Conservation (phyloP, 2,113 vertebrate species). For the Tetrax tetrax region DNA sequence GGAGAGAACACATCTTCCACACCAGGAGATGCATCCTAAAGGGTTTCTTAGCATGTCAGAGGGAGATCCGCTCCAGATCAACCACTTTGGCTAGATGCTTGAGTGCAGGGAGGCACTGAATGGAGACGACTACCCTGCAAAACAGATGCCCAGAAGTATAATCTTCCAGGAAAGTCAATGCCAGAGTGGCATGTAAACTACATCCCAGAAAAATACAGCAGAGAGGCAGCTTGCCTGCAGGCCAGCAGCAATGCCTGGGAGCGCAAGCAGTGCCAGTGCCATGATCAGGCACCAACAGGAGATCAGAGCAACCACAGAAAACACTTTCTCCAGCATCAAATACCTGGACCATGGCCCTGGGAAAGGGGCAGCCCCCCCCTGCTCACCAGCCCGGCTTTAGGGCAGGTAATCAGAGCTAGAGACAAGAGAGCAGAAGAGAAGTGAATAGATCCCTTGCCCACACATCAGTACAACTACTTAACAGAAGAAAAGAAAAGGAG, state of each 20-base stretch:
- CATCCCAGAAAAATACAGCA: background rate
- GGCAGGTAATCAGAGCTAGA: background rate
- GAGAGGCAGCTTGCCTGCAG: background rate
- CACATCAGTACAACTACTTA: background rate
- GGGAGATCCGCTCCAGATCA: background rate
- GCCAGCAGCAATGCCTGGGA: background rate
- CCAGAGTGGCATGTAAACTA: background rate
- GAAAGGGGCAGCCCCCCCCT: background rate
- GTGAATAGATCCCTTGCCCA: background rate
- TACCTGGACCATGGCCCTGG: accelerated
- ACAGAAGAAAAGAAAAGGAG: background rate
- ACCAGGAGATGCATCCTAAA: background rate
- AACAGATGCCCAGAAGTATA: background rate
- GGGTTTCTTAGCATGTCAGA: background rate
- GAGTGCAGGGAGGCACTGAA: background rate
- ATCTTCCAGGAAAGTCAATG: background rate
- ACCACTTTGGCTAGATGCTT: background rate
- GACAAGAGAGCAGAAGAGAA: background rate
- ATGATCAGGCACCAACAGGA: background rate
- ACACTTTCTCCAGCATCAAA: background rate
- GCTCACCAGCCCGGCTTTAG: too few relatives aligned
- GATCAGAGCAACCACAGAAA: background rate
- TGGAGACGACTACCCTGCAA: background rate
- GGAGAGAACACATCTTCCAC: background rate
- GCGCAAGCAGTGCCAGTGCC: background rate